Percentiles rank a stretch among this genome's conserved stretches.
These are phyloP conservation scores for Brassicogethes aeneus DNA, from an alignment of 2,888 invertebrate genomes.

Conservation along the genomic window DNA sequence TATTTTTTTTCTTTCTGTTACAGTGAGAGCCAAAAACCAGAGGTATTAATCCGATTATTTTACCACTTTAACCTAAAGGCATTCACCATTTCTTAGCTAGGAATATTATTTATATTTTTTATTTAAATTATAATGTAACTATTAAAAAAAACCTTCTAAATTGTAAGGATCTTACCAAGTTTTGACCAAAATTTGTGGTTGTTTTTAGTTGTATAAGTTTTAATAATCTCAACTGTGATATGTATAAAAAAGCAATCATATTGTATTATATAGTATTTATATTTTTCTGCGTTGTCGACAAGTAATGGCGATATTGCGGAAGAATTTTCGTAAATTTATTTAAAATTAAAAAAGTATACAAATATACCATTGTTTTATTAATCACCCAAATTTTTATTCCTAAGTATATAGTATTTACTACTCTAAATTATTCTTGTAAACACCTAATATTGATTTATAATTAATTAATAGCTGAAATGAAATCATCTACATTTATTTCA, in stretches of 20 bases:
- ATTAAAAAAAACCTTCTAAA: not conserved
- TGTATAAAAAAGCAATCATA: constrained; percentile 18
- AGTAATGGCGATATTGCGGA: not conserved
- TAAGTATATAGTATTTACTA: too few species aligned
- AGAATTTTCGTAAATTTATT: not conserved
- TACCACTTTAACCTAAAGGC: constrained; percentile 15
- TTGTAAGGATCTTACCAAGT: constrained; percentile 12
- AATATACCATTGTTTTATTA: not conserved
- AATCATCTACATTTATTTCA: too few species aligned
- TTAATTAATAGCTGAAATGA: too few species aligned
- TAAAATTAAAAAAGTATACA: not conserved
- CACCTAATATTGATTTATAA: too few species aligned
- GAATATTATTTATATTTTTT: constrained; percentile 14
- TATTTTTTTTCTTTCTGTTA: constrained; percentile 23
- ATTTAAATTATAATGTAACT: constrained; percentile 10
- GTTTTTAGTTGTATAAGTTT: constrained; percentile 7
- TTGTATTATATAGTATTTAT: constrained; percentile 24
- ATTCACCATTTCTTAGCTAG: constrained; percentile 15
- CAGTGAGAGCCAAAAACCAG: constrained; percentile 37
- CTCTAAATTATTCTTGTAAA: too few species aligned
- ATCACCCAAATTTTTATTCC: not conserved
- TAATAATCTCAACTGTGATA: constrained; percentile 29
- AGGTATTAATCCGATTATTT: constrained; percentile 22
- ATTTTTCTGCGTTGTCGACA: constrained; percentile 11
- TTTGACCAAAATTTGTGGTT: constrained; percentile 18